Percentiles rank a stretch among this genome's conserved stretches.
phyloP scores from a whole-genome alignment of 2,113 vertebrate species.

The Herpetotheres cachinnans region DNA sequence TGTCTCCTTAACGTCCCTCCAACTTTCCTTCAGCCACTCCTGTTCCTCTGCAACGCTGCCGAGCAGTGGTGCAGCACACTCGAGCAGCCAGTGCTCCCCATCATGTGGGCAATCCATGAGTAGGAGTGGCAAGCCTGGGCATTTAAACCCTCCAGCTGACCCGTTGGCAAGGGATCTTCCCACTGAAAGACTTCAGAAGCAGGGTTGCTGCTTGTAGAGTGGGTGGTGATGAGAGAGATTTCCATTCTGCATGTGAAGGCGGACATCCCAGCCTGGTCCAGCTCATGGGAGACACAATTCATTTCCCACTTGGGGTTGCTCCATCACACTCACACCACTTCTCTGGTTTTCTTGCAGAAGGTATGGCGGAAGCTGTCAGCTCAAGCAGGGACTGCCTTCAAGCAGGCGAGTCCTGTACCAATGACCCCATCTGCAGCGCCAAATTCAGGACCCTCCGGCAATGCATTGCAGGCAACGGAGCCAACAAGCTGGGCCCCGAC shows the following conservation, averaged over 20 bases:
- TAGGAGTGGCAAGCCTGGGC: background rate
- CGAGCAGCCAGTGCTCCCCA: background rate
- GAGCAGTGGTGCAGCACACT: background rate
- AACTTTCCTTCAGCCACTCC: background rate
- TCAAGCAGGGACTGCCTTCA: constrained; percentile 84
- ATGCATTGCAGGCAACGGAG: constrained; percentile 89
- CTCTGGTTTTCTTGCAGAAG: constrained; percentile 9
- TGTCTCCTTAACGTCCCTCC: background rate
- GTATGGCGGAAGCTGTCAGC: constrained; percentile 20
- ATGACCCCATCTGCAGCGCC: constrained; percentile 87
- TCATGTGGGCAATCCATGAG: background rate
- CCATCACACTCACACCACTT: background rate
- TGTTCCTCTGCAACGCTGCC: background rate
- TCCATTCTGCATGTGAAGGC: background rate
- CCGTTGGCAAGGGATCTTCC: background rate
- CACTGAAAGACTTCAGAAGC: background rate
- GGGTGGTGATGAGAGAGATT: background rate
- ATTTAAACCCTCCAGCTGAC: background rate
- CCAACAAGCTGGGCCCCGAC: constrained; percentile 84
- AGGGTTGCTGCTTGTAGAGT: background rate
- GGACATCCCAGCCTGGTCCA: background rate
- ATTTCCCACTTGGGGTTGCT: background rate
- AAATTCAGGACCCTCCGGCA: constrained; percentile 89
- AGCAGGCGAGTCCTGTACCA: constrained; percentile 87
- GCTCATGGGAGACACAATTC: background rate